Evolutionary conservation across 2,113 vertebrate species (phyloP).

Genomic region (Corythoichthys intestinalis): DNA sequence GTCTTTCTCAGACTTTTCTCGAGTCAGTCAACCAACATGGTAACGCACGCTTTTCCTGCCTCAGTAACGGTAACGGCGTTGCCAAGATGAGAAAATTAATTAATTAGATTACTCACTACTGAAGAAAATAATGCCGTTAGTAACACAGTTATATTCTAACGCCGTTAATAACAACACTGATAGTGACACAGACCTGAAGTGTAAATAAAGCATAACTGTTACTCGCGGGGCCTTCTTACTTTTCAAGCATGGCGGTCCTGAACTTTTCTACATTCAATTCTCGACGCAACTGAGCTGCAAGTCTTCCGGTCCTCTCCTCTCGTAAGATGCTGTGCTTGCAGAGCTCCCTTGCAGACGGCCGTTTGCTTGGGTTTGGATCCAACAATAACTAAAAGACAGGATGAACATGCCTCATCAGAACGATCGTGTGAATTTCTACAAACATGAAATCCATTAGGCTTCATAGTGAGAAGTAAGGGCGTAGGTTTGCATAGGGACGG

Average conservation of each 20-base stretch:
- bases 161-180: too few relatives aligned
- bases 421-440: background rate
- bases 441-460: background rate
- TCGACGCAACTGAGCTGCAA: conserved; percentile 79
- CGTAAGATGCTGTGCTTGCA: conserved; percentile 77
- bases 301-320: conserved; percentile 69
- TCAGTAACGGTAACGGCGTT: too few relatives aligned
- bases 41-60: too few relatives aligned
- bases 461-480: background rate
- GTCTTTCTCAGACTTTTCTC: too few relatives aligned
- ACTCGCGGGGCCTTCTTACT: conserved; percentile 60
- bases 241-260: conserved; percentile 88
- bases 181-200: background rate
- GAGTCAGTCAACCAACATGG: too few relatives aligned
- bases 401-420: background rate
- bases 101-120: too few relatives aligned
- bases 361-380: conserved; percentile 76
- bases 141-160: too few relatives aligned
- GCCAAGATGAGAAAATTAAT: too few relatives aligned
- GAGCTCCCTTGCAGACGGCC: conserved; percentile 83
- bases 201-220: background rate
- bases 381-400: conserved; percentile 72
- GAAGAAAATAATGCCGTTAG: too few relatives aligned
- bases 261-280: conserved; percentile 87
- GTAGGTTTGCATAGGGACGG: too few relatives aligned